Evolutionary conservation across 2,113 vertebrate genomes (phyloP).

Genomic region (Chamaea fasciata): DNA sequence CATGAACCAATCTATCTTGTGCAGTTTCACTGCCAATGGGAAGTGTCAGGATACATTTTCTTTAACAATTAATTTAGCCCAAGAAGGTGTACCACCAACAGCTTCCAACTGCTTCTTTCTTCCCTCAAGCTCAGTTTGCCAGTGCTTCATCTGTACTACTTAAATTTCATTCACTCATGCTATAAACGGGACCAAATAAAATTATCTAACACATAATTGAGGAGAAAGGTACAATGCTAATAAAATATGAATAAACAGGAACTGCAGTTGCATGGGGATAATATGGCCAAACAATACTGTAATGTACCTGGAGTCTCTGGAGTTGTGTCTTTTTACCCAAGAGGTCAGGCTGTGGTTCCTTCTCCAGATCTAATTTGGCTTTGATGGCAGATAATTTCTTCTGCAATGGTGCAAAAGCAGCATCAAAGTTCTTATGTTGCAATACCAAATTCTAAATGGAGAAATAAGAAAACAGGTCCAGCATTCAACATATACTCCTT

Average conservation of each 20-base stretch:
- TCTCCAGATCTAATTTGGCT: conserved; percentile 63
- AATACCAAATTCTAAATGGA: conserved; percentile 75
- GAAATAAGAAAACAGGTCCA: background rate
- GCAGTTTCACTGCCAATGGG: background rate
- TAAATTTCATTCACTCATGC: background rate
- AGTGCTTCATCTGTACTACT: background rate
- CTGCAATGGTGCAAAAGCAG: conserved; percentile 66
- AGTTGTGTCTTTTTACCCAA: conserved; percentile 84
- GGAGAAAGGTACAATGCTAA: background rate
- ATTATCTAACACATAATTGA: background rate
- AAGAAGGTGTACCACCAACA: background rate
- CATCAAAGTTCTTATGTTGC: conserved; percentile 81
- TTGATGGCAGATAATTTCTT: conserved; percentile 70
- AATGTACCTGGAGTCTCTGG: conserved; percentile 82
- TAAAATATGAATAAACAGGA: background rate
- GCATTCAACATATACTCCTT: background rate
- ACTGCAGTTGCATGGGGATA: background rate
- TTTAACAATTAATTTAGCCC: background rate
- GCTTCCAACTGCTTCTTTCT: background rate
- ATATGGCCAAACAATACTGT: background rate
- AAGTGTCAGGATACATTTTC: background rate
- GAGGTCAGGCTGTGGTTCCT: conserved; percentile 76
- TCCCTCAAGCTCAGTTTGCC: background rate
- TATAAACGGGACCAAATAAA: background rate
- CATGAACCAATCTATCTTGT: background rate